Conservation (phyloP, 2,888 invertebrate species). For the Leucophora obtusa region DNA sequence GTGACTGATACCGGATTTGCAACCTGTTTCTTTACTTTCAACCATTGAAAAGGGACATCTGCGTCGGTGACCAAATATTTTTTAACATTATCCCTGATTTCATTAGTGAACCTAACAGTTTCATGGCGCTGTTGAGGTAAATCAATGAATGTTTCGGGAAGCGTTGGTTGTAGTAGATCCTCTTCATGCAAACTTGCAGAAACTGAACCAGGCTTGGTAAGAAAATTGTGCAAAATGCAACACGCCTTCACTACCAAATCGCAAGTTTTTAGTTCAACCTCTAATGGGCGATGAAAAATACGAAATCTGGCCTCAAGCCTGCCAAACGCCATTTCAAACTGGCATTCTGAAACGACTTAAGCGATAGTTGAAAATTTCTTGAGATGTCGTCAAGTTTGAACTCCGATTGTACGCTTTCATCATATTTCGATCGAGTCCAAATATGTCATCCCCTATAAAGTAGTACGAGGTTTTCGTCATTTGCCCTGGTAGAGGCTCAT, state of each 20-base stretch:
- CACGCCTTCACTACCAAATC: neutral
- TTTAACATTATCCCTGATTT: no score
- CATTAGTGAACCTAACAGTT: no score
- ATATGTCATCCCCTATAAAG: conserved; percentile 31
- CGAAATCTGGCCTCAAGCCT: neutral
- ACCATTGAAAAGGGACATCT: no score
- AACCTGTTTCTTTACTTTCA: no score
- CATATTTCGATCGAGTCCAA: neutral
- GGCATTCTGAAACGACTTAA: neutral
- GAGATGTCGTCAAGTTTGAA: neutral
- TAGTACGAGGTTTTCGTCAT: neutral
- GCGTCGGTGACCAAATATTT: no score
- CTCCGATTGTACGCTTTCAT: neutral
- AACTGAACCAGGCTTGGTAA: no score
- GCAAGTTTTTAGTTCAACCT: neutral
- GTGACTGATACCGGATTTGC: no score
- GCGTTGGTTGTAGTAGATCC: no score
- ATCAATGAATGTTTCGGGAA: no score
- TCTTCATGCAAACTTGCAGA: no score
- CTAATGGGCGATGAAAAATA: neutral
- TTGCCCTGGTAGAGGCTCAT: conserved; percentile 6
- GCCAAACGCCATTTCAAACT: conserved; percentile 8
- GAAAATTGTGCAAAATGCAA: no score
- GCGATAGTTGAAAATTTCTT: conserved; percentile 11
- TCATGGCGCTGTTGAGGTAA: no score